Evolutionary conservation across 2,113 vertebrate genomes (phyloP), one percentile per base, ranked within the genome.

Genomic region (Bungarus multicinctus): DNA sequence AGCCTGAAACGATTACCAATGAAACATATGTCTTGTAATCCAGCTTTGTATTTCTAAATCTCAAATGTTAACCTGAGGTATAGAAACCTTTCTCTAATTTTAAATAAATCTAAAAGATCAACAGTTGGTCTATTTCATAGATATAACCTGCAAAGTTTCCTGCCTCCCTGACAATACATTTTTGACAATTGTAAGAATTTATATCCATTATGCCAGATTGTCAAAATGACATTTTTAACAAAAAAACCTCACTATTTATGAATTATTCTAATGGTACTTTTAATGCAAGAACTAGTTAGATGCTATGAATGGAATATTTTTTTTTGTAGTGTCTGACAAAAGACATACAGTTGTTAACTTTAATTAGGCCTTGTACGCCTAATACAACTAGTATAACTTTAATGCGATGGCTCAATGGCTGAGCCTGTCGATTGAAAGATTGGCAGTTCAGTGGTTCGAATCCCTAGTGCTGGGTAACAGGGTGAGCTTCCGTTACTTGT

Each of bases 41-140:
- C 7, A 81, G 47, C 16, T 39, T 94, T 92, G 47, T 91, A 95
- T 92, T 89, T 43, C 9, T 85, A 34, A 64, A 93, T 91, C 90
- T 12, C 22, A 52, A 90, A 85, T 20, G 52, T 54, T 47, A 60
- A 88, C 2, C 1, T 74, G 39, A 9, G 4, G 1, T 90, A 12
- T 5, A 85, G 92, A 69, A 9, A 54, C 94, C 5, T 4, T 47
- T 25, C 4, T n/a, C n/a, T 23, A n/a, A 8, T 74, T n/a, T 50
- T 22, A 53, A 27, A 45, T 14, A 50, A 86, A 86, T 27, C 10
- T 47, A 18, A 20, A 85, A 45, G 9, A 5, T 57, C 47, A 91
- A 20, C 22, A 88, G 50, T 5, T 39, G 3, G 30, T 14, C 85
- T 47, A 7, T 39, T 58, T 87, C 20, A 52, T 30, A 69, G 30